phyloP scores from a whole-genome alignment of 2,888 invertebrate species.

The Idaea dimidiata region DNA sequence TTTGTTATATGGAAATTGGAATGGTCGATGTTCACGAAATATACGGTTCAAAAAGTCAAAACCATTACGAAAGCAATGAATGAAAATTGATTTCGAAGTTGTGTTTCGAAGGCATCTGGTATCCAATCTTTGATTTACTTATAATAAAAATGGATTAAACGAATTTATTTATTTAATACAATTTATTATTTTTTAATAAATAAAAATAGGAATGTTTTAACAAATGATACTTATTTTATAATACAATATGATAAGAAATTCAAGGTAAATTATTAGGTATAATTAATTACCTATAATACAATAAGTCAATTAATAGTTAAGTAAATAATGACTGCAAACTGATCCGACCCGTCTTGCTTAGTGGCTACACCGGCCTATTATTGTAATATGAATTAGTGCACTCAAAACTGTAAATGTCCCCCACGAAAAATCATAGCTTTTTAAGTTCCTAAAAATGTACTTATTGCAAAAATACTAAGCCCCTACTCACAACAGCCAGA shows the following conservation, averaged over 20 bases:
- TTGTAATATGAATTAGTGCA: no score
- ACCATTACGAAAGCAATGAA: background rate
- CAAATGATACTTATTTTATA: background rate
- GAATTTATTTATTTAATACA: slow-evolving; percentile 19
- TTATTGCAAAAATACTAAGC: slow-evolving; percentile 11
- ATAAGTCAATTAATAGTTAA: background rate
- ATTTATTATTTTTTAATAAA: slow-evolving; percentile 15
- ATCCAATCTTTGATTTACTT: background rate
- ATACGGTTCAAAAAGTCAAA: background rate
- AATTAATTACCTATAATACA: background rate
- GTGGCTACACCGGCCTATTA: no score
- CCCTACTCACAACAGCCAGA: no score
- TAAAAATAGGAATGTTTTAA: slow-evolving; percentile 11
- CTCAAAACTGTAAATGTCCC: background rate
- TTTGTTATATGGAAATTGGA: no score
- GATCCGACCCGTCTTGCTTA: background rate
- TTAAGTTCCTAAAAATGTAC: slow-evolving; percentile 16
- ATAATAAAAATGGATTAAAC: slow-evolving; percentile 16
- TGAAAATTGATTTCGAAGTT: background rate
- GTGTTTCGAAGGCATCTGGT: background rate
- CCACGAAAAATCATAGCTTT: background rate
- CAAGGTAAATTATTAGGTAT: background rate
- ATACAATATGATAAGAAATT: background rate
- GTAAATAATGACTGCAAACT: slow-evolving; percentile 16
- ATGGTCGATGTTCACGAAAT: no score